Evolutionary conservation across 2,113 vertebrate genomes (phyloP).

Genomic region (Labeo rohita): DNA sequence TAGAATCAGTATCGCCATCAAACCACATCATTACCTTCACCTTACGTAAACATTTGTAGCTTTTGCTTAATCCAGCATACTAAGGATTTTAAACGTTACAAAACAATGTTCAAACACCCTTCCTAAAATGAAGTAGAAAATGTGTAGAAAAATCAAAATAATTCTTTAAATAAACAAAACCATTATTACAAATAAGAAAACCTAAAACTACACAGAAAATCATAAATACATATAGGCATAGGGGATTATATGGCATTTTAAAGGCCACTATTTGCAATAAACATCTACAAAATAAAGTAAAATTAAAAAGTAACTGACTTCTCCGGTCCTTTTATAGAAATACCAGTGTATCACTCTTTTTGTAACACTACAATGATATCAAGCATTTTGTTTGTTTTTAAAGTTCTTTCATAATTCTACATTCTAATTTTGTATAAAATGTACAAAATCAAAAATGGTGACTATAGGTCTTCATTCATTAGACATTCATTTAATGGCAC

Average conservation of each 20-base stretch:
- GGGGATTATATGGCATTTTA: conserved; percentile 15
- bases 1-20: conserved; percentile 23
- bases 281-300: conserved; percentile 26
- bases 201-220: conserved; percentile 16
- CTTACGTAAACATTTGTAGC: conserved; percentile 3
- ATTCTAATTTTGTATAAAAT: background rate
- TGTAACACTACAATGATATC: conserved; percentile 30
- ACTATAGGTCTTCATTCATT: background rate
- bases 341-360: conserved; percentile 31
- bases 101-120: conserved; percentile 13
- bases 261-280: background rate
- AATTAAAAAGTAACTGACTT: background rate
- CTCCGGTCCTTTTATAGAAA: conserved; percentile 28
- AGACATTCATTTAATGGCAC: conserved; percentile 31
- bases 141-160: background rate
- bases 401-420: conserved; percentile 7
- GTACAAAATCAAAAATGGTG: conserved; percentile 26
- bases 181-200: conserved; percentile 16
- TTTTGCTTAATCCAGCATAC: conserved; percentile 24
- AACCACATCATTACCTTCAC: background rate
- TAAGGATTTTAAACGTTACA: background rate
- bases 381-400: background rate
- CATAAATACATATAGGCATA: conserved; percentile 7
- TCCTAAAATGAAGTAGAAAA: conserved; percentile 11
- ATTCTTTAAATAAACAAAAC: conserved; percentile 13